Conservation (phyloP, 2,797 vertebrate species). For the Parauchenoglanis punctatus region DNA sequence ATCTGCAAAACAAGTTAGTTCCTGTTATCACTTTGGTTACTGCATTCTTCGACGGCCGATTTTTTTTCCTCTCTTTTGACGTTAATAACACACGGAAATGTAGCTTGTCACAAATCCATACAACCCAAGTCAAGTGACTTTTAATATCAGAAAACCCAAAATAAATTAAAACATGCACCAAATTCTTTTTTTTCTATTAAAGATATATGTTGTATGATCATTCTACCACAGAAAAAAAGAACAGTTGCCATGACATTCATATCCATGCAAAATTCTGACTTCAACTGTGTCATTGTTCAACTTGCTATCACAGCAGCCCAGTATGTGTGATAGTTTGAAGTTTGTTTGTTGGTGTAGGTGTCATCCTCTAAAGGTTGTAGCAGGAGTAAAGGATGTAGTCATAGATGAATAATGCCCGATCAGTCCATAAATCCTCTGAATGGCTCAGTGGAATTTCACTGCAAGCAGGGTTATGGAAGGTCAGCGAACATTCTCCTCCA, state of each 20-base stretch:
- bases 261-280: too few relatives aligned
- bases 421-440: constrained; percentile 63
- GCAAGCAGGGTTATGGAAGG: constrained; percentile 60
- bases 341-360: neutral
- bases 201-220: too few relatives aligned
- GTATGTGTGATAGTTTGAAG: neutral
- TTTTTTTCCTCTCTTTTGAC: neutral
- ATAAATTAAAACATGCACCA: too few relatives aligned
- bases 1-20: neutral
- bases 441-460: constrained; percentile 35
- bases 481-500: constrained; percentile 57
- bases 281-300: neutral
- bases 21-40: neutral
- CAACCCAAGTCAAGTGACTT: too few relatives aligned
- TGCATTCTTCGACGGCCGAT: neutral
- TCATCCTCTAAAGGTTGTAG: constrained; percentile 21
- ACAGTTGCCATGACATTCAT: too few relatives aligned
- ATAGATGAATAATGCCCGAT: constrained; percentile 41
- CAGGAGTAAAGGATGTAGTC: constrained; percentile 25
- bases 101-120: neutral
- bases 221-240: too few relatives aligned
- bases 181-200: too few relatives aligned
- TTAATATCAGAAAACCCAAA: too few relatives aligned
- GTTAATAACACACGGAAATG: neutral
- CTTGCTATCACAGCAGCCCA: neutral